phyloP scores from a whole-genome alignment of 2,797 vertebrate genomes.

The Pangasius larnaudii region DNA sequence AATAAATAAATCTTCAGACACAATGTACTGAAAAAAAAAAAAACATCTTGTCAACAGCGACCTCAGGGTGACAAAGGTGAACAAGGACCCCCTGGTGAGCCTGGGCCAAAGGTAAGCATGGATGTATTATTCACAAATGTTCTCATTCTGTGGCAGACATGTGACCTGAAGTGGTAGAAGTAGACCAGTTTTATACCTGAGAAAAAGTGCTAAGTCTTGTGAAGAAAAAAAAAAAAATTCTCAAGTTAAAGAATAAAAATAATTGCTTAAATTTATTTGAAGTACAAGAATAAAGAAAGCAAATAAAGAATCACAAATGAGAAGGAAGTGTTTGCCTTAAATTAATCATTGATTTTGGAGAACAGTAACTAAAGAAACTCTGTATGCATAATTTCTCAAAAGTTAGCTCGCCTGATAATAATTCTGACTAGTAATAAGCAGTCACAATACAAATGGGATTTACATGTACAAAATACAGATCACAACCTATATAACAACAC shows the following conservation, averaged over 20 bases:
- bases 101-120: constrained; percentile 69
- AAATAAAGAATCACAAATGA: neutral
- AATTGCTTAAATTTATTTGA: neutral
- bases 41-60: constrained; percentile 62
- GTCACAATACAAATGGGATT: neutral
- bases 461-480: neutral
- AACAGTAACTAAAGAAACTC: neutral
- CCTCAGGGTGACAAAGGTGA: constrained; percentile 67
- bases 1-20: neutral
- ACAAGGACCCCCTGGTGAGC: constrained; percentile 67
- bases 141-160: neutral
- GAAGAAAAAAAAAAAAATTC: neutral
- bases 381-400: neutral
- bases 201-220: neutral
- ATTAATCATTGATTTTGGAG: neutral
- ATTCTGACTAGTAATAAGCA: constrained; percentile 6
- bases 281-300: neutral
- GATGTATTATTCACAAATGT: neutral
- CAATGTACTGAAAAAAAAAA: neutral
- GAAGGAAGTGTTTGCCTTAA: neutral
- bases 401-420: neutral
- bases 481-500: neutral
- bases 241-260: neutral
- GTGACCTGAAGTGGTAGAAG: neutral
- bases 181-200: neutral